Percentiles rank a stretch among this genome's conserved stretches.
phyloP scores from a whole-genome alignment of 2,797 vertebrate species.

The Cynodonichthys magdalenae region DNA sequence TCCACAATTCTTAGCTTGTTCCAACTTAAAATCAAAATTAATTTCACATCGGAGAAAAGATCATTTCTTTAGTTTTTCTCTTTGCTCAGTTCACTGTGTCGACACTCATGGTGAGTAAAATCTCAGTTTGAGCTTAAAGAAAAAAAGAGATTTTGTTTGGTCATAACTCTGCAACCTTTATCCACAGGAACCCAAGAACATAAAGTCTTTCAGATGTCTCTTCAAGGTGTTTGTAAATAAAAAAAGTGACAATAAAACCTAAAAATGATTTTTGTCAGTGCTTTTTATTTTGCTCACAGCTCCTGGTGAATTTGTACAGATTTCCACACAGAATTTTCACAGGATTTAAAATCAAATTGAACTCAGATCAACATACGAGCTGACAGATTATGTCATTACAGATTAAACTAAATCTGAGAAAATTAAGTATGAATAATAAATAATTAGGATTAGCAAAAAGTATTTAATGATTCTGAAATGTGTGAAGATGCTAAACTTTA shows the following conservation, averaged over 20 bases:
- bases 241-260: conserved; percentile 82
- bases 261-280: conserved; percentile 75
- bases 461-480: not conserved
- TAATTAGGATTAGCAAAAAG: not conserved
- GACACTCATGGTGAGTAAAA: conserved; percentile 38
- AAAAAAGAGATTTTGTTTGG: conserved; percentile 11
- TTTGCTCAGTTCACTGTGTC: conserved; percentile 7
- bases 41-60: not conserved
- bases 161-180: conserved; percentile 85
- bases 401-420: not conserved
- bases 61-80: conserved; percentile 1
- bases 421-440: not conserved
- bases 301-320: conserved; percentile 12
- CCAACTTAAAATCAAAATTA: not conserved
- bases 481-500: not conserved
- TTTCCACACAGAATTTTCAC: not conserved
- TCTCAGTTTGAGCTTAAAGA: not conserved
- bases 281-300: conserved; percentile 70
- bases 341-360: conserved; percentile 4
- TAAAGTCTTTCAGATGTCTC: conserved; percentile 80
- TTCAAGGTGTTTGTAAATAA: conserved; percentile 81
- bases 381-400: not conserved
- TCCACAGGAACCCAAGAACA: conserved; percentile 88
- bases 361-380: not conserved
- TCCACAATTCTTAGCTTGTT: not conserved